Base-by-base conservation (phyloP, 2,797 vertebrate genomes). In the Chiloscyllium punctatum region DNA sequence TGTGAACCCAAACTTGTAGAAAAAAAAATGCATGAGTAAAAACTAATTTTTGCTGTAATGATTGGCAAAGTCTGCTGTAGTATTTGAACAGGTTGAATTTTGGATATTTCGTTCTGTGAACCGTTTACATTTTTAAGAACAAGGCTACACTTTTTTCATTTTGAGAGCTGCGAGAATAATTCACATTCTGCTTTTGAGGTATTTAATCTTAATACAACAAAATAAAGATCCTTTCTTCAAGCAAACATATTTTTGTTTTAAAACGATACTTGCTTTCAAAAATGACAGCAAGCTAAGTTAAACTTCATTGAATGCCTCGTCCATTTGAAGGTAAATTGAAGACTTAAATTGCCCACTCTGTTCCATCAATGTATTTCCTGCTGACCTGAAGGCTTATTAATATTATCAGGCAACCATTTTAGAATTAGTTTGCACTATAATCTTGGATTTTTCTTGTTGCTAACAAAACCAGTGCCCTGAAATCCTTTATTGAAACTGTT, bases 1-100 rank as follows among this genome's bases (percentile, higher is more conserved):
- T 95, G 94, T 94, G 94, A 95, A 74, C 69, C 66, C 69, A 94
- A 94, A 71, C 51, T 72, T 95, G 94, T 95, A 74, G 71, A 53
- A 30, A 53, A 53, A 21, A 95, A 94, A 72, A 95, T 74, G 71
- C 94, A 95, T 72, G 94, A 95, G 71, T 95, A 74, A 95, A n/a
- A 95, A 95, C 62, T 91, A 74, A 69, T 94, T 95, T 72, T 48
- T 33, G 72, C 74, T 79, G 48, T 95, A 69, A 92, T 95, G 13
- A 33, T 94, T 94, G 69, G 48, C 48, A 9, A 42, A 69, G 66
- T 94, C 66, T 94, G 66, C 37, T 94, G 68, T 94, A 71, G 42
- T 53, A 77, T 13, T 77, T 95, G 25, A 53, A 95, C 48, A 74
- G 16, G 42, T 7, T 53, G 71, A 77, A 2, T 4, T 77, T 95